phyloP scores from a whole-genome alignment of 2,797 vertebrate species.

The Pangasius djambal region DNA sequence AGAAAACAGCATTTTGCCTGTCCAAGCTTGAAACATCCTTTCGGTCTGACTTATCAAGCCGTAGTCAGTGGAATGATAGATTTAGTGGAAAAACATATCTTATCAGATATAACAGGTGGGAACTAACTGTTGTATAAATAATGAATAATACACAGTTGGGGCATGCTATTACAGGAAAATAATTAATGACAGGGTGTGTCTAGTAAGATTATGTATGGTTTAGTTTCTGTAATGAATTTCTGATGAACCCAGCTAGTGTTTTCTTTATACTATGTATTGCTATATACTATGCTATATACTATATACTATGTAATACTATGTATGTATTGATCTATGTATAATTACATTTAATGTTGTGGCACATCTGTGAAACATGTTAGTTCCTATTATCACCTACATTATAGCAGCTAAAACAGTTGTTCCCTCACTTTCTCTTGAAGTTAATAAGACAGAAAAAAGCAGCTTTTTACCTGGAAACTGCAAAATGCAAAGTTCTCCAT shows the following conservation, averaged over 20 bases:
- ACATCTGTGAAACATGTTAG: neutral
- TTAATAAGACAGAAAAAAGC: neutral
- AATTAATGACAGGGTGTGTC: neutral
- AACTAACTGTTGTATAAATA: neutral
- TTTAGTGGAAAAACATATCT: neutral
- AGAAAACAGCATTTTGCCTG: neutral
- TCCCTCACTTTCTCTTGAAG: neutral
- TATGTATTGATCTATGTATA: neutral
- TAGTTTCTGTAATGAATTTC: neutral
- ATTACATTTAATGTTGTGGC: neutral
- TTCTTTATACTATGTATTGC: neutral
- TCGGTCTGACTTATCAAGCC: neutral
- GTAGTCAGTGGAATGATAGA: neutral
- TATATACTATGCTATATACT: too few species aligned
- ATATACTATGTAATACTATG: too few species aligned
- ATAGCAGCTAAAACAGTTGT: neutral
- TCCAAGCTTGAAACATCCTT: neutral
- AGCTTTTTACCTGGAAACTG: neutral
- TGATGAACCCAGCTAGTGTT: neutral
- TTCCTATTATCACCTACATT: neutral
- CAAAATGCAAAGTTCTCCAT: neutral
- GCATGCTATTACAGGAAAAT: neutral
- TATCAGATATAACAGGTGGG: neutral
- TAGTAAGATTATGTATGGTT: neutral
- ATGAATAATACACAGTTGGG: neutral